phyloP scores from a whole-genome alignment of 2,888 invertebrate species.

The Platypus cylindrus region DNA sequence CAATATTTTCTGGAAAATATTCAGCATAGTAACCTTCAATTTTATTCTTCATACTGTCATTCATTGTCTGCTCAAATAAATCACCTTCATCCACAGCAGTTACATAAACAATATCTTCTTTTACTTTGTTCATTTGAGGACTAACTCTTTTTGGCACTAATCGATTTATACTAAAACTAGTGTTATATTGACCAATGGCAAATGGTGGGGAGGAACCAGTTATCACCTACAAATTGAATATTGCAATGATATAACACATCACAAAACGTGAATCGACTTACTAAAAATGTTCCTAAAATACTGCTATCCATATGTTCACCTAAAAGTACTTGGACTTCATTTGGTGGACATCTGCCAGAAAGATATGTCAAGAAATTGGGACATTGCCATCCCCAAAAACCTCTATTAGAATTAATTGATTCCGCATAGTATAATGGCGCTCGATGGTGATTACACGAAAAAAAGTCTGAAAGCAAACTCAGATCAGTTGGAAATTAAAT shows the following conservation, averaged over 20 bases:
- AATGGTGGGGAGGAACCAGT: conserved; percentile 44
- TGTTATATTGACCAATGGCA: conserved; percentile 44
- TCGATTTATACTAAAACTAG: conserved; percentile 2
- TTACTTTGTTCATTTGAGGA: no score
- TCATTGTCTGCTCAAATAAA: no score
- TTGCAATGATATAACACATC: neutral
- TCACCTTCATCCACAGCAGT: no score
- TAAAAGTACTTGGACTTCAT: conserved; percentile 36
- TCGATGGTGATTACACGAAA: conserved; percentile 52
- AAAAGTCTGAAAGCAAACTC: conserved; percentile 36
- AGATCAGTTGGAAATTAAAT: neutral
- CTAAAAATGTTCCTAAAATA: conserved; percentile 38
- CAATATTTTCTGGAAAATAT: no score
- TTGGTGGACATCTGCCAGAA: conserved; percentile 45
- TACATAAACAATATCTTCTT: no score
- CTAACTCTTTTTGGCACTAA: no score
- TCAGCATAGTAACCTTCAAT: no score
- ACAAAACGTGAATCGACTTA: conserved; percentile 27
- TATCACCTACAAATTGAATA: conserved; percentile 20
- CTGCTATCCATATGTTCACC: conserved; percentile 37
- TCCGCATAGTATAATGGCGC: conserved; percentile 52
- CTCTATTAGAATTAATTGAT: conserved; percentile 45
- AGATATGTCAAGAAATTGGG: conserved; percentile 44
- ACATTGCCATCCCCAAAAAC: conserved; percentile 57
- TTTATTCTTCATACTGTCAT: no score